A percentile compares a stretch with the other conserved stretches of the same genome.
Evolutionary conservation across 2,113 vertebrate genomes (phyloP).

Genomic region (Loxodonta africana): DNA sequence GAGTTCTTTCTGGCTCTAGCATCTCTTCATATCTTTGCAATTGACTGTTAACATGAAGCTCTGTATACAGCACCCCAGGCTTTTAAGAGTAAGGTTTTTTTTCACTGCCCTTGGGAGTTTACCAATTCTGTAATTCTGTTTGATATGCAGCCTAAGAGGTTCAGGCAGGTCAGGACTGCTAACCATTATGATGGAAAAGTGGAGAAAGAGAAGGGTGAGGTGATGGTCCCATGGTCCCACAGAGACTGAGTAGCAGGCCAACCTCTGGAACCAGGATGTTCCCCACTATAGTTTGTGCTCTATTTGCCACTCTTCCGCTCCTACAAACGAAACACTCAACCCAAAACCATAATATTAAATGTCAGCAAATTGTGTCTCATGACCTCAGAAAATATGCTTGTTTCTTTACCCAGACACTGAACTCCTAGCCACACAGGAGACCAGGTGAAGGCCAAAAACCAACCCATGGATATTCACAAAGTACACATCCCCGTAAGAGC

Average conservation of each 20-base stretch:
- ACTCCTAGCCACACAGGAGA: background rate
- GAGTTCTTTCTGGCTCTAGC: background rate
- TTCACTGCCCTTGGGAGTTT: background rate
- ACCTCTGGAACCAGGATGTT: background rate
- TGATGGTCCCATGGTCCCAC: background rate
- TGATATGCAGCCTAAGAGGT: background rate
- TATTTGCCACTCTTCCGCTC: background rate
- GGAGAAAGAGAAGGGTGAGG: background rate
- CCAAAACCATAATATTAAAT: background rate
- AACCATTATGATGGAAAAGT: background rate
- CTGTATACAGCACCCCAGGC: background rate
- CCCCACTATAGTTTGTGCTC: background rate
- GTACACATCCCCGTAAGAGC: background rate
- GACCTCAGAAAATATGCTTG: background rate
- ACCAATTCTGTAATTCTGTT: background rate
- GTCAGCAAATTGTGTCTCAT: background rate
- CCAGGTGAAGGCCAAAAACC: background rate
- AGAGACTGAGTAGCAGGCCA: background rate
- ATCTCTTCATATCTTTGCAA: conserved; percentile 26
- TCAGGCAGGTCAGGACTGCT: background rate
- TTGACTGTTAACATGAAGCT: conserved; percentile 41
- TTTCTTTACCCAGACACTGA: background rate
- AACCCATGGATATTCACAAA: background rate
- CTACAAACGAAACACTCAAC: background rate
- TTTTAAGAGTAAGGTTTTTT: background rate